These are phyloP conservation scores for Loripinus fragilis DNA, from an alignment of 2,888 invertebrate species.

Conservation along the genomic window DNA sequence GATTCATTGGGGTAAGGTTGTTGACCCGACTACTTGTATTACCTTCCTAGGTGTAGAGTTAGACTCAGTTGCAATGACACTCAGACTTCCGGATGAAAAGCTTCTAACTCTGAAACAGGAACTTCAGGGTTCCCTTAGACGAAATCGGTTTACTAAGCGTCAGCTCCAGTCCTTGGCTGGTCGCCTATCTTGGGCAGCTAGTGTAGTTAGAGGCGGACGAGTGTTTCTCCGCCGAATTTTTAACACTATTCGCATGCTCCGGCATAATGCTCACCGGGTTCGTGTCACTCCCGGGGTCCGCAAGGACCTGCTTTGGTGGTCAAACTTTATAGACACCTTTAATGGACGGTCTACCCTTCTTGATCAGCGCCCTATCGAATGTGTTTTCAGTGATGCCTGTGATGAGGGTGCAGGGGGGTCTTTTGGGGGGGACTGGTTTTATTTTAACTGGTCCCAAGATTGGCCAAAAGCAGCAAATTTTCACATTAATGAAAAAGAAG, in stretches of 20 bases:
- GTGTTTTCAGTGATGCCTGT: constrained; percentile 32
- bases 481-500: too few relatives aligned
- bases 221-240: too few relatives aligned
- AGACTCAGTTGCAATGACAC: neutral
- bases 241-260: too few relatives aligned
- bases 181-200: too few relatives aligned
- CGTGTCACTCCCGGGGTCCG: neutral
- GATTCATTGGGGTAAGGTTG: constrained; percentile 8
- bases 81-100: neutral
- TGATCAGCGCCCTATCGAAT: constrained; percentile 21
- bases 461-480: constrained; percentile 22
- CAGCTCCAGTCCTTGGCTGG: too few relatives aligned
- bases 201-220: too few relatives aligned
- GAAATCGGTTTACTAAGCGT: too few relatives aligned
- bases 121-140: constrained; percentile 7
- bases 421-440: too few relatives aligned
- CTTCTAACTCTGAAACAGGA: neutral
- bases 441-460: constrained; percentile 31
- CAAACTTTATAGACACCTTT: constrained; percentile 22
- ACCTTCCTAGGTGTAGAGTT: constrained; percentile 1
- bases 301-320: constrained; percentile 38
- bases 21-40: neutral
- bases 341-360: constrained; percentile 31
- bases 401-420: constrained; percentile 23
- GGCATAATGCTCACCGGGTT: constrained; percentile 23